Evolutionary conservation across 2,888 invertebrate species (phyloP), one percentile per base, ranked within the genome.

Genomic region (Nemapogon koenigi): DNA sequence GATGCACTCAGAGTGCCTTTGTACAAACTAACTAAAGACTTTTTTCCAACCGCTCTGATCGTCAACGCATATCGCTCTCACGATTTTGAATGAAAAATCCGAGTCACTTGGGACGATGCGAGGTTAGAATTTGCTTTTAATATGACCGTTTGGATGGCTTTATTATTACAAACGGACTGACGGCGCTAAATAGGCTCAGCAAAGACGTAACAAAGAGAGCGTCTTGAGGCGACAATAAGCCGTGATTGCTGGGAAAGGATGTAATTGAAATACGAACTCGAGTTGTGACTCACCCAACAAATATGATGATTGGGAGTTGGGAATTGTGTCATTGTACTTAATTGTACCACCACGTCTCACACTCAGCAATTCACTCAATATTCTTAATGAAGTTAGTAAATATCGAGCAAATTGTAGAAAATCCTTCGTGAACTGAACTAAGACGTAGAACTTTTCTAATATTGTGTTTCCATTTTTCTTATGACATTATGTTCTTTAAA

Each of bases 41-140:
- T 71, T 70, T 73, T 72, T 59, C 50, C 44, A 50, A 48, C 47
- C 50, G 57, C 58, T 63, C 54, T 59, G 61, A 60, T 57, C 61
- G 63, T 60, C 65, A 65, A 59, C 57, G 49, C 53, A 59, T 68
- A 68, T 70, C 67, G 65, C 59, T 72, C 72, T 69, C 70, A 69
- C 66, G 70, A 59, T 47, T 60, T 67, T 73, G 67, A 75, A 76
- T 71, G 64, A 72, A 75, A 73, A 61, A 49, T 53, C 61, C 73
- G 55, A 76, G 76, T 76, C 76, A 75, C 65, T 69, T 66, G 61
- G 55, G 35, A 33, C 60, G 55, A 57, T 57, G 63, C 51, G 66
- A 70, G 66, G 69, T 68, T 67, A 70, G 72, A 69, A 69, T 73
- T 72, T 69, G 71, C 69, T 70, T 73, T 68, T 62, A 65, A 62